phyloP scores from a whole-genome alignment of 2,113 vertebrate species.

The Phyllostomus hastatus region DNA sequence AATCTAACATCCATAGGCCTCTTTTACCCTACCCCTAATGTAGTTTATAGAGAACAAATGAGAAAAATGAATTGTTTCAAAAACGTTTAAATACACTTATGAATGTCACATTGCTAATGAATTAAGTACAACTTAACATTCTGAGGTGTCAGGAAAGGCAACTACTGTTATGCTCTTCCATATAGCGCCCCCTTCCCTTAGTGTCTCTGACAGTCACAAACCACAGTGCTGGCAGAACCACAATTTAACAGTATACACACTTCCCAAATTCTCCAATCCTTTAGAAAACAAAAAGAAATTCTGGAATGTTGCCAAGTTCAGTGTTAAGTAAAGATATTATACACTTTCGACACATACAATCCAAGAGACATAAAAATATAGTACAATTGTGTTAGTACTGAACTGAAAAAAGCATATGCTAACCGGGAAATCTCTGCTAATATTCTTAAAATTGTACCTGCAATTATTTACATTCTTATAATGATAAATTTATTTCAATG shows the following conservation, averaged over 20 bases:
- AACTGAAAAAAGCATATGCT: not conserved
- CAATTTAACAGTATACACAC: not conserved
- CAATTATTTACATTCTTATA: not conserved
- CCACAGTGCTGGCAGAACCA: not conserved
- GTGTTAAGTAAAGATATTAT: not conserved
- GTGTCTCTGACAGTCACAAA: not conserved
- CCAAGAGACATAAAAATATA: conserved; percentile 1
- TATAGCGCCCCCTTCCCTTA: not conserved
- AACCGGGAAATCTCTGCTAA: not conserved
- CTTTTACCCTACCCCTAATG: not conserved
- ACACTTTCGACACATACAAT: not conserved
- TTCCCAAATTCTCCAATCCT: conserved; percentile 35
- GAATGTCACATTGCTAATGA: not conserved
- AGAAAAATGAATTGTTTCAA: conserved; percentile 21
- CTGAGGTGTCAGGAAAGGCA: not conserved
- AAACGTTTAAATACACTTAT: not conserved
- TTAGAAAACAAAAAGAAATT: conserved; percentile 19
- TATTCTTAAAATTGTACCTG: not conserved
- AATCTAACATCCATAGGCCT: not conserved
- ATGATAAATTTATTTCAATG: not conserved
- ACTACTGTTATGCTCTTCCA: not conserved
- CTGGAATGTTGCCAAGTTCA: not conserved
- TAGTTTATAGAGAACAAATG: conserved; percentile 16
- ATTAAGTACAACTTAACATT: not conserved
- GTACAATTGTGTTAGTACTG: not conserved